phyloP scores from a whole-genome alignment of 2,797 vertebrate species.

The Botia almorhae region DNA sequence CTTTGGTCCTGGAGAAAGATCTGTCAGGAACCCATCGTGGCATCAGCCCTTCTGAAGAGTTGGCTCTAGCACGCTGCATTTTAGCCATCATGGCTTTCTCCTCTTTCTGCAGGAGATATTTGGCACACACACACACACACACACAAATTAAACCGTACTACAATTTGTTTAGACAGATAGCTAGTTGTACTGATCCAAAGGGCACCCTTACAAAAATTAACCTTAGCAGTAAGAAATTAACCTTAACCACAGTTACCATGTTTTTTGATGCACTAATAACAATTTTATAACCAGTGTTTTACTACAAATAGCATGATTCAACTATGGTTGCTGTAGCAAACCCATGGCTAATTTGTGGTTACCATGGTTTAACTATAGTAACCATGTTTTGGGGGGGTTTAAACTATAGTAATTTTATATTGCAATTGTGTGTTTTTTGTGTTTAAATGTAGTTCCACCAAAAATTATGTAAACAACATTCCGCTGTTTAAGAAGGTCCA shows the following conservation, averaged over 20 bases:
- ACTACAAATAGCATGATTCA: too few relatives aligned
- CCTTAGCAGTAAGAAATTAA: too few relatives aligned
- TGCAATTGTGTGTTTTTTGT: too few relatives aligned
- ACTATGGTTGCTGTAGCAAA: too few relatives aligned
- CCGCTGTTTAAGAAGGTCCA: neutral
- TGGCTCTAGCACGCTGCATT: slow-evolving; percentile 88
- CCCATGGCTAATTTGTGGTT: too few relatives aligned
- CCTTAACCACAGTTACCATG: too few relatives aligned
- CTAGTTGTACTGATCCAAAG: slow-evolving; percentile 29
- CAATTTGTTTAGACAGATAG: slow-evolving; percentile 32
- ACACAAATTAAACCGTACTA: neutral
- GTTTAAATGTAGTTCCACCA: neutral
- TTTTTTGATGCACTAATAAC: too few relatives aligned
- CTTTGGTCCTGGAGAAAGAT: slow-evolving; percentile 89
- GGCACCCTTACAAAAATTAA: too few relatives aligned
- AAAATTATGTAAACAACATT: slow-evolving; percentile 2
- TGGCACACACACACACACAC: slow-evolving; percentile 27
- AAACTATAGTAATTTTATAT: too few relatives aligned
- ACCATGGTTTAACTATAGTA: too few relatives aligned
- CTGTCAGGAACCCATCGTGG: slow-evolving; percentile 93
- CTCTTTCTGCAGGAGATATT: slow-evolving; percentile 83
- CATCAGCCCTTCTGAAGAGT: slow-evolving; percentile 86
- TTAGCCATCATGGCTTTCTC: slow-evolving; percentile 95
- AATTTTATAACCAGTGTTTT: neutral
- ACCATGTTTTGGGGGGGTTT: too few relatives aligned